Base-by-base conservation (phyloP, 1,140 invertebrate species). In the Triops cancriformis region DNA sequence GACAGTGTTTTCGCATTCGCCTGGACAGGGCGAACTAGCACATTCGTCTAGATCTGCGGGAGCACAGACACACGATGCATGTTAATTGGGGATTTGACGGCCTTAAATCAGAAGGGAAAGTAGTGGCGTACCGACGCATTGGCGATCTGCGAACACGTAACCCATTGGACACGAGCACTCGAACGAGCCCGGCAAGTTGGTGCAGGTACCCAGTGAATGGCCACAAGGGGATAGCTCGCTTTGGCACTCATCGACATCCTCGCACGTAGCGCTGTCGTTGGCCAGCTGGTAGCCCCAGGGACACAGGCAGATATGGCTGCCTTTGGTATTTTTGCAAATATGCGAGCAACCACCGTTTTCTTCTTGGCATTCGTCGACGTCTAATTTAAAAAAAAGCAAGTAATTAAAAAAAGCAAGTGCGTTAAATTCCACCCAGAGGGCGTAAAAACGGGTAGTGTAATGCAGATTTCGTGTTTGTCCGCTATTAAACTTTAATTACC, bases 1-100 rank as follows among this genome's bases (percentile, higher is more conserved):
- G 3, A 89, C 84, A 1, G 91, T 92, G 84, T 97, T 97, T n/a
- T 91, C 85, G 83, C 95, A 96, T 14, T 89, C 78, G 9, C 42
- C 74, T 26, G 78, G 45, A 64, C 78, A 75, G 14, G 74, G 78
- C 31, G 43, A 43, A 37, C 27, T 87, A 0, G 84, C 83, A 80
- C 92, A 94, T 82, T 94, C 92, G 81, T 93, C 88, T 12, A 92
- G 85, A 82, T 91, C 90, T 82, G 83, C 92, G 73, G 87, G 81
- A 76, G 84, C 86, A 64, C 82, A 80, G 18, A 86, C 86, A 27
- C 18, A n/a, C 84, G 81, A n/a, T n/a, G 83, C 82, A 80, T 83
- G 78, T 84, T 84, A 41, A 87, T 82, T 81, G 90, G 91, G n/a
- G 42, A 80, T 84, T 84, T 14, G 75, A 79, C 75, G 91, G 88